phyloP scores from a whole-genome alignment of 2,797 vertebrate genomes.

The Chlorospingus flavigularis region DNA sequence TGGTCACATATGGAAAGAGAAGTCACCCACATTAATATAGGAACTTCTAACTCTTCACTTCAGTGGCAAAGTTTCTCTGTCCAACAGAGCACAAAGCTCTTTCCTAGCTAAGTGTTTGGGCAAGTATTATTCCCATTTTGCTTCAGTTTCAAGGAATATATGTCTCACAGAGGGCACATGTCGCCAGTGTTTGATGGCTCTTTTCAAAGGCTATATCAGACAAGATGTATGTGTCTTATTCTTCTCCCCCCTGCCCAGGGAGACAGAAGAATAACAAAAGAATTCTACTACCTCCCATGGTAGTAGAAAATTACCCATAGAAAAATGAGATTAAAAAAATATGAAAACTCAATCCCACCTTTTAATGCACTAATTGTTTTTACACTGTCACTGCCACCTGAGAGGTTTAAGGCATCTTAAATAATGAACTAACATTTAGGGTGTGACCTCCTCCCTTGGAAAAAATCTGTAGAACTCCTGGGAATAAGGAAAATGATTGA shows the following conservation, averaged over 20 bases:
- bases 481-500: neutral
- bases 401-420: neutral
- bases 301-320: neutral
- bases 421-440: neutral
- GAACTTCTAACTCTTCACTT: neutral
- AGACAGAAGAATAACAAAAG: neutral
- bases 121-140: neutral
- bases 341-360: neutral
- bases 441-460: neutral
- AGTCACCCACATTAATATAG: neutral
- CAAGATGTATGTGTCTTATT: neutral
- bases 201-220: neutral
- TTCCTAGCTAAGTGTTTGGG: neutral
- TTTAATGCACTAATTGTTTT: neutral
- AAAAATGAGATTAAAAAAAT: neutral
- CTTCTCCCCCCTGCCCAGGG: rapidly evolving
- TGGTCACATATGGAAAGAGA: neutral
- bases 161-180: neutral
- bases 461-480: neutral
- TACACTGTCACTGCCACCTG: neutral
- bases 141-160: neutral
- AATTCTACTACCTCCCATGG: neutral
- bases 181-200: neutral
- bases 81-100: neutral
- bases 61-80: neutral